A percentile compares a stretch with the other conserved stretches of the same genome.
Evolutionary conservation across 2,113 vertebrate genomes (phyloP).

Genomic region (Rhizomys pruinosus): DNA sequence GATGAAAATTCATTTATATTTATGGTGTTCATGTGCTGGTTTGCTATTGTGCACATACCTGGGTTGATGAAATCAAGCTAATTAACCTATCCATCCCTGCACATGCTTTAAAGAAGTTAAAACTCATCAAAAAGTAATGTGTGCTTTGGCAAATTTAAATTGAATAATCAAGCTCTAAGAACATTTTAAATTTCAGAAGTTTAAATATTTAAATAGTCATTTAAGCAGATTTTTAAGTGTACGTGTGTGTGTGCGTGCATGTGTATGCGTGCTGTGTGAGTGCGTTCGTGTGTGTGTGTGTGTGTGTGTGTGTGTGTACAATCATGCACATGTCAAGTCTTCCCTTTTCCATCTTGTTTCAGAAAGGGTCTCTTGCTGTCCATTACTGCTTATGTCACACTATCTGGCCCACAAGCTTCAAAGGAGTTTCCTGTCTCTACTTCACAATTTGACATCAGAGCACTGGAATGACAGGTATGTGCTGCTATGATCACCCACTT

Average conservation of each 20-base stretch:
- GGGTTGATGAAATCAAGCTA: neutral
- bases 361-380: neutral
- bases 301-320: no score
- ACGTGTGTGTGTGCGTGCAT: no score
- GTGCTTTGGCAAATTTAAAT: neutral
- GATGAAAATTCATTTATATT: neutral
- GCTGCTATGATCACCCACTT: neutral
- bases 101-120: neutral
- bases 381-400: no score
- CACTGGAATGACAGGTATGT: neutral
- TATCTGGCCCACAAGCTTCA: neutral
- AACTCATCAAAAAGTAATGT: constrained; percentile 8
- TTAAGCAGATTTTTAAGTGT: neutral
- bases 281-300: no score
- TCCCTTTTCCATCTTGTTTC: neutral
- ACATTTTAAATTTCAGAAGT: constrained; percentile 45
- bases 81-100: neutral
- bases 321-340: neutral
- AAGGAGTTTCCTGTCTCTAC: neutral
- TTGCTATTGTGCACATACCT: neutral
- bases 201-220: constrained; percentile 15
- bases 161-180: neutral
- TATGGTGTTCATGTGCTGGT: neutral
- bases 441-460: neutral
- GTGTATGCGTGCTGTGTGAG: no score